These are phyloP conservation scores for Manis javanica DNA, from an alignment of 2,797 vertebrate species.

Conservation along the genomic window DNA sequence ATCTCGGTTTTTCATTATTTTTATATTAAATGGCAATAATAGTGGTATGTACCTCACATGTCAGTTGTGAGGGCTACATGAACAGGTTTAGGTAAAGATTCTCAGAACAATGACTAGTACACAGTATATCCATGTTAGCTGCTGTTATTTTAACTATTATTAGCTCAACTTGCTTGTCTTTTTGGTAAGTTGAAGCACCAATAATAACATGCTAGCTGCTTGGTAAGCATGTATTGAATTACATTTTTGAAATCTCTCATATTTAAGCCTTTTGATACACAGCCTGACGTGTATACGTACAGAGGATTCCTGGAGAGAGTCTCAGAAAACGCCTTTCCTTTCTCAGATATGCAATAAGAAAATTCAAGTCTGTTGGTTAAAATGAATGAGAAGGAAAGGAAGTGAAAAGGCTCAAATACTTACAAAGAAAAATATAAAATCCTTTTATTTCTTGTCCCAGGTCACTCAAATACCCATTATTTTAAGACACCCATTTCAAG, in stretches of 20 bases:
- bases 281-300: neutral
- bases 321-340: neutral
- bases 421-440: neutral
- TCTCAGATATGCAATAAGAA: neutral
- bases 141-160: neutral
- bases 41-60: neutral
- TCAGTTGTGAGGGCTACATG: neutral
- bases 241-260: constrained; percentile 13
- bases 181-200: neutral
- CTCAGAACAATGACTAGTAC: neutral
- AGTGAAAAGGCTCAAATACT: neutral
- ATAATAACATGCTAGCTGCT: neutral
- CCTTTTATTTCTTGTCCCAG: neutral
- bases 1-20: neutral
- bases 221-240: neutral
- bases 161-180: neutral
- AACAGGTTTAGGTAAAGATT: neutral
- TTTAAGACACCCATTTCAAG: neutral
- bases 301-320: neutral
- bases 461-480: neutral
- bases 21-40: neutral
- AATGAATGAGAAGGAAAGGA: neutral
- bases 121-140: neutral
- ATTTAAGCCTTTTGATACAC: neutral
- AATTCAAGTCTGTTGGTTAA: neutral